phyloP scores from a whole-genome alignment of 2,888 invertebrate species.

The Trichogramma evanescens region DNA sequence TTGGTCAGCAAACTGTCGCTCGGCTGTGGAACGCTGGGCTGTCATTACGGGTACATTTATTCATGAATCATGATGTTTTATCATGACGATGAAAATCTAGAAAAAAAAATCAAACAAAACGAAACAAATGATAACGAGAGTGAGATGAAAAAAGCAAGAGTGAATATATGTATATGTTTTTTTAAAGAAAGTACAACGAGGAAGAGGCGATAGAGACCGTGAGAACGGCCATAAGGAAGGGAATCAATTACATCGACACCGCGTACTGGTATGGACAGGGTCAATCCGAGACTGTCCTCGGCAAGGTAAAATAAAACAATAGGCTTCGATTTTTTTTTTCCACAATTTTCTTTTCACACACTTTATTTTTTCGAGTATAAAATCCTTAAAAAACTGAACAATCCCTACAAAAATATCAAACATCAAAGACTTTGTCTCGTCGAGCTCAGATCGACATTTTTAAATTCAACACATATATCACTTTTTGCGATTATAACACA shows the following conservation, averaged over 20 bases:
- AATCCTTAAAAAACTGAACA: too few species aligned
- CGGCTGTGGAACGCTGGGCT: conserved; percentile 70
- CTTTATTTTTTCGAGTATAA: too few species aligned
- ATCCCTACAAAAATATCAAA: too few species aligned
- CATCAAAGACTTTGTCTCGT: neutral
- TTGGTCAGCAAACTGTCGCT: conserved; percentile 65
- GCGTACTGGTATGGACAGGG: conserved; percentile 91
- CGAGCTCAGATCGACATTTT: neutral
- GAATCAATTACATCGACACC: conserved; percentile 88
- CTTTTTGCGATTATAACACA: neutral
- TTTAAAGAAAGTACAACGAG: conserved; percentile 56
- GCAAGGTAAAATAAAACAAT: conserved; percentile 54
- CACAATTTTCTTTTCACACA: too few species aligned
- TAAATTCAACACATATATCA: neutral
- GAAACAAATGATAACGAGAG: neutral
- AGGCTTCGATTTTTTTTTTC: too few species aligned
- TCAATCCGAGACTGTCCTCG: conserved; percentile 72
- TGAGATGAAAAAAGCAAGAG: too few species aligned
- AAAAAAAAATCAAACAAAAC: too few species aligned
- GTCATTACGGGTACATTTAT: conserved; percentile 62
- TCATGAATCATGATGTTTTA: neutral
- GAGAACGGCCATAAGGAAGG: conserved; percentile 63
- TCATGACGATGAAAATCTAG: too few species aligned
- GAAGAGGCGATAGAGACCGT: conserved; percentile 64
- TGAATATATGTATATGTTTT: neutral